phyloP scores from a whole-genome alignment of 1,140 invertebrate genomes.

The Lamellibrachia luymesi region DNA sequence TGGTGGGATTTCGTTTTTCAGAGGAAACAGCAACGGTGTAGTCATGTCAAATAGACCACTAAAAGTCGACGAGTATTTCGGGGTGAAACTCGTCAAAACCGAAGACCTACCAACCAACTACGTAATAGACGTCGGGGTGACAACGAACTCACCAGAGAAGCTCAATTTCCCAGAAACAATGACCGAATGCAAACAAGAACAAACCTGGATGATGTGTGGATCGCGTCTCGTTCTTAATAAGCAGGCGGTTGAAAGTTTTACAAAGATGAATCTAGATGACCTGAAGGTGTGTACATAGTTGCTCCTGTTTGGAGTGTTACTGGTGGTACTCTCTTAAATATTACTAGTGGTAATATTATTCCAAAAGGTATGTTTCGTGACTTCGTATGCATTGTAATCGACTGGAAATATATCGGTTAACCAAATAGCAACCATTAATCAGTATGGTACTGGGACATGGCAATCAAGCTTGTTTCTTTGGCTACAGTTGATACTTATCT shows the following conservation, averaged over 20 bases:
- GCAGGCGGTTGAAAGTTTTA: neutral
- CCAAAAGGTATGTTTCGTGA: too few species aligned
- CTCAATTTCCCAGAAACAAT: neutral
- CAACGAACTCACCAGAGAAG: neutral
- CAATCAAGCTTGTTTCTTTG: too few species aligned
- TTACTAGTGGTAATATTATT: neutral
- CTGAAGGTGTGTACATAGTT: neutral
- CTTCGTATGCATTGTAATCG: too few species aligned
- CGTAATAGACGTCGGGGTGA: neutral
- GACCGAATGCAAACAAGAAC: neutral
- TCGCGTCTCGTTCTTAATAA: neutral
- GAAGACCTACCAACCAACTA: neutral
- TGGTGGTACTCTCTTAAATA: neutral
- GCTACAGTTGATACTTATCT: too few species aligned
- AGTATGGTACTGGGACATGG: too few species aligned
- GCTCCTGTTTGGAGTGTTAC: neutral
- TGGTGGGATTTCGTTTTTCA: neutral
- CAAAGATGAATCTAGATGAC: neutral
- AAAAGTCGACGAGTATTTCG: conserved; percentile 87
- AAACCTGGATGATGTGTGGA: neutral
- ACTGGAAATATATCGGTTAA: too few species aligned
- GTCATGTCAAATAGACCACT: conserved; percentile 85
- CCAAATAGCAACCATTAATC: too few species aligned
- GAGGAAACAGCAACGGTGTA: conserved; percentile 76
- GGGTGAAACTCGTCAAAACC: conserved; percentile 85